phyloP scores from a whole-genome alignment of 2,113 vertebrate species.

The Equus quagga region DNA sequence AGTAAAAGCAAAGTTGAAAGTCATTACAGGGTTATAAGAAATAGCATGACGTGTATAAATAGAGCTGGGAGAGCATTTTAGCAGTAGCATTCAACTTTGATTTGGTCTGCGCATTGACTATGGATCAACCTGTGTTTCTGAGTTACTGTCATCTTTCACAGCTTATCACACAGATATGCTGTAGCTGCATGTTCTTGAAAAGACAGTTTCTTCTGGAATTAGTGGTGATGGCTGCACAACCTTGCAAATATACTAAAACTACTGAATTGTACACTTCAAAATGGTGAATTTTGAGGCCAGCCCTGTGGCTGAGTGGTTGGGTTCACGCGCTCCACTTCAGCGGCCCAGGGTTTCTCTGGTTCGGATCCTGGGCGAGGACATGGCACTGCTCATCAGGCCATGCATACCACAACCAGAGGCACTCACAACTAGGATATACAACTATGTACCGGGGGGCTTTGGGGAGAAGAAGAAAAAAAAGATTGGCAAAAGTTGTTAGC shows the following conservation, averaged over 20 bases:
- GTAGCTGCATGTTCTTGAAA: neutral
- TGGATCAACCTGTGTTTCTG: neutral
- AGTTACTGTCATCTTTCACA: neutral
- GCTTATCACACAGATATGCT: too few species aligned
- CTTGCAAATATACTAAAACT: neutral
- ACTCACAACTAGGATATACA: too few species aligned
- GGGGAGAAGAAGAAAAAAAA: too few species aligned
- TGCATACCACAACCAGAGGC: too few species aligned
- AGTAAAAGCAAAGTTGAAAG: neutral
- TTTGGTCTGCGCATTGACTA: neutral
- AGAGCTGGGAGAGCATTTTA: neutral
- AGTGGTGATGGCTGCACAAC: neutral
- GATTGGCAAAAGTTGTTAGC: too few species aligned
- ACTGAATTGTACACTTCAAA: neutral
- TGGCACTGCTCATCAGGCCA: too few species aligned
- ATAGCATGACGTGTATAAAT: neutral
- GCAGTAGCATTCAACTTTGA: neutral
- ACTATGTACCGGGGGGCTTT: too few species aligned
- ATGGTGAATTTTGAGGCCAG: neutral
- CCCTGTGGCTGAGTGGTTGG: too few species aligned
- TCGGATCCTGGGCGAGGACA: too few species aligned
- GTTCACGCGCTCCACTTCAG: too few species aligned
- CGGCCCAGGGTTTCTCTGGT: too few species aligned
- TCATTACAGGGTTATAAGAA: neutral
- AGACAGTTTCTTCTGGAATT: neutral